phyloP scores from a whole-genome alignment of 2,888 invertebrate genomes.

The Diplazon laetatorius region DNA sequence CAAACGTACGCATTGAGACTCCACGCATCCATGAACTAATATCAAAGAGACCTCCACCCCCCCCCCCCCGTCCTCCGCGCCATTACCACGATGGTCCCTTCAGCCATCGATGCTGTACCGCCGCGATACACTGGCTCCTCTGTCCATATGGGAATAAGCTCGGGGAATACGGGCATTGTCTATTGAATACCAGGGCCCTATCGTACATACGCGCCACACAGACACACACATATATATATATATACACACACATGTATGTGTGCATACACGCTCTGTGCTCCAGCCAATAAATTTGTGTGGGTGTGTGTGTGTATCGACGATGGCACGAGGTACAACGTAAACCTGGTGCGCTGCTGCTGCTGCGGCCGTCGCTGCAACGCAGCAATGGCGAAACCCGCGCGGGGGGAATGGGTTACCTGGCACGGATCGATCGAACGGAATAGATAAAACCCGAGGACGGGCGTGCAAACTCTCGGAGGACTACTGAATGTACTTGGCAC shows the following conservation, averaged over 20 bases:
- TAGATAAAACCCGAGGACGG: conserved; percentile 60
- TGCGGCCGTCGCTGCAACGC: conserved; percentile 42
- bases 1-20: conserved; percentile 19
- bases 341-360: conserved; percentile 5
- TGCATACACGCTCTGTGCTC: background rate
- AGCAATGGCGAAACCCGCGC: conserved; percentile 49
- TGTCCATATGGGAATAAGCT: conserved; percentile 50
- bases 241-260: background rate
- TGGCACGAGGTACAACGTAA: conserved; percentile 35
- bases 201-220: conserved; percentile 11
- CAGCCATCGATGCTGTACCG: conserved; percentile 24
- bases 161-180: conserved; percentile 51
- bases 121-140: conserved; percentile 39
- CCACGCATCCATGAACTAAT: conserved; percentile 43
- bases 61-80: background rate
- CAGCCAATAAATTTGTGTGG: conserved; percentile 26
- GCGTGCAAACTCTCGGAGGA: conserved; percentile 42
- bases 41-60: conserved; percentile 39
- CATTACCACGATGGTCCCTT: too few relatives aligned
- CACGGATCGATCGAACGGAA: conserved; percentile 65
- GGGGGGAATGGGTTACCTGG: conserved; percentile 59
- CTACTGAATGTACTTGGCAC: conserved; percentile 10
- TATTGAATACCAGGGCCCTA: conserved; percentile 40
- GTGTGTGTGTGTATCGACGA: conserved; percentile 43
- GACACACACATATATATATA: conserved; percentile 15